Evolutionary conservation across 2,113 vertebrate species (phyloP), one percentile per base, ranked within the genome.

Genomic region (Ptyas mucosa): DNA sequence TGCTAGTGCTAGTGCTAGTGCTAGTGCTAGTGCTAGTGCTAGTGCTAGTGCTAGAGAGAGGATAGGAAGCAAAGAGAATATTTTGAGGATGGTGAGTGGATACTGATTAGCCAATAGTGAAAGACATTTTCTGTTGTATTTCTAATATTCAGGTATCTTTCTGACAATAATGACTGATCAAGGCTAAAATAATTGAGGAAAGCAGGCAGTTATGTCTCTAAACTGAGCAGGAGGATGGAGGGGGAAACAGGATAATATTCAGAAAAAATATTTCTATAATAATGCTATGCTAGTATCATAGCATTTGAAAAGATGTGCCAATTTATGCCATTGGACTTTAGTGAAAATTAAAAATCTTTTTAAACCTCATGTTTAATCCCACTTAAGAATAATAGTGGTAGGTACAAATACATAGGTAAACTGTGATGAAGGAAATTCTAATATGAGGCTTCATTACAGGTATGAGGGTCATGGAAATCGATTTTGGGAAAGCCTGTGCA

Each of bases 401-500:
- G 26, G 49, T 89, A 61, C 69, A 24, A 85, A n/a, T 88, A 61
- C 55, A 51, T 91, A 58, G 52, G 81, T 61, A 29, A 1, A 26
- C n/a, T n/a, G 53, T 90, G 88, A 51, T 18, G 8, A n/a, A 26
- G 1, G 8, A 91, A 87, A 51, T 94, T 26, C 95, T 94, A 94
- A 54, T 88, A 89, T 89, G 91, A 89, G 18, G 4, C 94, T 96
- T 94, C 96, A 86, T 95, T 95, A 51, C 96, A 99, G 99, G 97
- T 99, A 99, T 96, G 98, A 98, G 93, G 97, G 98, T 49, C 97
- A 97, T 95, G 98, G 98, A 87, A 99, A 98, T 92, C 98, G 98
- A 90, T 98, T 97, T 93, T 99, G 99, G 99, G 98, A 99, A 93
- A 98, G 96, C 91, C 94, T 99, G 92, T 99, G 98, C 92, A 98